A percentile compares a stretch with the other conserved stretches of the same genome.
Evolutionary conservation across 1,140 invertebrate species (phyloP).

Genomic region (Daktulosphaira vitifoliae): DNA sequence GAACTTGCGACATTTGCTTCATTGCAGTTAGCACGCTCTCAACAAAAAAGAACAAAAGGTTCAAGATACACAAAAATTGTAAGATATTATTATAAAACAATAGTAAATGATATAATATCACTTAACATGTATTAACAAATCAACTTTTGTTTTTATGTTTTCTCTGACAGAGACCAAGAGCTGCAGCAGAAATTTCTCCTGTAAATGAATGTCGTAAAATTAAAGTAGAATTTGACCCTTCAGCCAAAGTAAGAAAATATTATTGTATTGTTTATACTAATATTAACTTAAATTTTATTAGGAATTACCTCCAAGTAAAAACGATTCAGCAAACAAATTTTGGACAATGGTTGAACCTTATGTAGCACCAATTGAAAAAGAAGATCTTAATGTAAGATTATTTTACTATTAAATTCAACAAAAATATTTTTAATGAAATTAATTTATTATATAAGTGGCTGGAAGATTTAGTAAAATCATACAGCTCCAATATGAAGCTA

Average conservation of each 20-base stretch:
- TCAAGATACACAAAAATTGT: slow-evolving; percentile 15
- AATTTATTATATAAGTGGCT: slow-evolving; percentile 47
- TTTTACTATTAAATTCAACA: neutral
- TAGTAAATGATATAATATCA: no score
- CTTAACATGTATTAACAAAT: no score
- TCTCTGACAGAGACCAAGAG: slow-evolving; percentile 25
- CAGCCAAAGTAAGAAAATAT: slow-evolving; percentile 2
- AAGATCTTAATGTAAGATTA: slow-evolving; percentile 61
- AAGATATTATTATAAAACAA: neutral
- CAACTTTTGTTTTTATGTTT: no score
- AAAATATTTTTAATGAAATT: neutral
- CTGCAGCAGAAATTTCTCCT: slow-evolving; percentile 25
- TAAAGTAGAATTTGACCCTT: slow-evolving; percentile 14
- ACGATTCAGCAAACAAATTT: slow-evolving; percentile 90
- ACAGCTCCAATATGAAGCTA: slow-evolving; percentile 56
- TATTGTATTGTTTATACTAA: neutral
- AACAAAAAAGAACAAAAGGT: neutral
- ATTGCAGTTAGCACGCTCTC: slow-evolving; percentile 7
- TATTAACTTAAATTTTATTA: neutral
- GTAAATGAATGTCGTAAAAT: slow-evolving; percentile 20
- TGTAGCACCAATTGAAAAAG: slow-evolving; percentile 75
- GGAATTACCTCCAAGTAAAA: slow-evolving; percentile 46
- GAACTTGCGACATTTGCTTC: slow-evolving; percentile 58
- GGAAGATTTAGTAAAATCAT: slow-evolving; percentile 64
- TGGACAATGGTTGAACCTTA: slow-evolving; percentile 91